These are phyloP conservation scores for Hypanus sabinus DNA, from an alignment of 2,113 vertebrate genomes.

Conservation along the genomic window DNA sequence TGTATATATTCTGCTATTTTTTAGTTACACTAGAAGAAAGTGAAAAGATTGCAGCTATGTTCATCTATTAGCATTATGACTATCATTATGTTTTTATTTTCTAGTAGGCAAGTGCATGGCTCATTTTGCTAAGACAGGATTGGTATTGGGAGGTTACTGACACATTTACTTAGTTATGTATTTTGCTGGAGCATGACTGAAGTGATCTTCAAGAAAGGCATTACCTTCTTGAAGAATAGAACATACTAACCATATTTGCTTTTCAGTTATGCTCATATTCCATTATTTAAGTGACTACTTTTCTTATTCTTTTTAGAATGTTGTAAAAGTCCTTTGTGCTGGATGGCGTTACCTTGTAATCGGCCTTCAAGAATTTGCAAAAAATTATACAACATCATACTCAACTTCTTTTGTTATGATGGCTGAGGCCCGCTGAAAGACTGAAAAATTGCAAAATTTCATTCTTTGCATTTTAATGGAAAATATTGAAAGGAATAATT, in stretches of 20 bases:
- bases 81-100: neutral
- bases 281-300: neutral
- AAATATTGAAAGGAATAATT: neutral
- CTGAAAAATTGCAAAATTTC: neutral
- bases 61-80: neutral
- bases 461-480: neutral
- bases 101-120: neutral
- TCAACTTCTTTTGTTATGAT: neutral
- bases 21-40: neutral
- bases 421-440: slow-evolving; percentile 9
- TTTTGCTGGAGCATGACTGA: neutral
- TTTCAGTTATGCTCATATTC: neutral
- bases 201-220: neutral
- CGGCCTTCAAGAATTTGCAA: slow-evolving; percentile 26
- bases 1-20: neutral
- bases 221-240: neutral
- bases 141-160: neutral
- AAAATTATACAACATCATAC: neutral
- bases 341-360: slow-evolving; percentile 25
- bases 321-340: slow-evolving; percentile 16
- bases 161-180: neutral
- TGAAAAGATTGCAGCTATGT: neutral
- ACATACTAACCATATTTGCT: neutral
- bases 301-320: slow-evolving; percentile 1
- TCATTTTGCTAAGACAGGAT: neutral